A percentile compares a stretch with the other conserved stretches of the same genome.
Evolutionary conservation across 30 jellyfish, hydroid and myxozoan species (phyloP).

Genomic region (Cassiopea andromeda): DNA sequence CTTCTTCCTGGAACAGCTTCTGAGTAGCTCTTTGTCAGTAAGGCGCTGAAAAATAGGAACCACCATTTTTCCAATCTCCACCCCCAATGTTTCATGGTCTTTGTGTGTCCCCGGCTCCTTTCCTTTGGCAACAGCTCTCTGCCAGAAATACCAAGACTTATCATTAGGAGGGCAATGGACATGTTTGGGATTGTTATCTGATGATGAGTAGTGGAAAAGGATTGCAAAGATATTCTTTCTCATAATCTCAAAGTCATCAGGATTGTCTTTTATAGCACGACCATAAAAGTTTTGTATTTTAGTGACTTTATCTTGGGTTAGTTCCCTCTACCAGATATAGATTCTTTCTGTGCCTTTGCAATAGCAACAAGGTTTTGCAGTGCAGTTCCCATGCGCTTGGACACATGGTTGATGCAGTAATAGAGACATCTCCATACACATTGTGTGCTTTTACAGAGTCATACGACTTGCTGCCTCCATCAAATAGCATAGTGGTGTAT

Average conservation of each 20-base stretch:
- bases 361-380: too few relatives aligned
- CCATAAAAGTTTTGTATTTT: too few relatives aligned
- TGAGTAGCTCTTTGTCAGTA: slow-evolving; percentile 27
- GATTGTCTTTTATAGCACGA: too few relatives aligned
- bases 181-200: slow-evolving; percentile 7
- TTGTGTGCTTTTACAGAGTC: too few relatives aligned
- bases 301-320: too few relatives aligned
- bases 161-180: slow-evolving; percentile 51
- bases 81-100: slow-evolving; percentile 19
- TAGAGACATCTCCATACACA: too few relatives aligned
- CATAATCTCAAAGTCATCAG: not conserved
- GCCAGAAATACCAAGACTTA: slow-evolving; percentile 49
- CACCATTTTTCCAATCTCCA: slow-evolving; percentile 12
- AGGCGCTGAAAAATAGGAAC: not conserved
- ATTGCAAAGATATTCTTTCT: not conserved
- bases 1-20: not conserved
- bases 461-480: too few relatives aligned
- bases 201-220: not conserved
- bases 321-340: too few relatives aligned
- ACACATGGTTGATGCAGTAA: too few relatives aligned
- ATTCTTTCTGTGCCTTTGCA: too few relatives aligned
- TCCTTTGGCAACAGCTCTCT: slow-evolving; percentile 38
- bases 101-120: slow-evolving; percentile 32
- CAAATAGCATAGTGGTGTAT: too few relatives aligned
- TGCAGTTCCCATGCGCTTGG: too few relatives aligned